Percentiles rank a stretch among this genome's conserved stretches.
Conservation (phyloP, 2,113 vertebrate species). For the Apeltes quadracus region DNA sequence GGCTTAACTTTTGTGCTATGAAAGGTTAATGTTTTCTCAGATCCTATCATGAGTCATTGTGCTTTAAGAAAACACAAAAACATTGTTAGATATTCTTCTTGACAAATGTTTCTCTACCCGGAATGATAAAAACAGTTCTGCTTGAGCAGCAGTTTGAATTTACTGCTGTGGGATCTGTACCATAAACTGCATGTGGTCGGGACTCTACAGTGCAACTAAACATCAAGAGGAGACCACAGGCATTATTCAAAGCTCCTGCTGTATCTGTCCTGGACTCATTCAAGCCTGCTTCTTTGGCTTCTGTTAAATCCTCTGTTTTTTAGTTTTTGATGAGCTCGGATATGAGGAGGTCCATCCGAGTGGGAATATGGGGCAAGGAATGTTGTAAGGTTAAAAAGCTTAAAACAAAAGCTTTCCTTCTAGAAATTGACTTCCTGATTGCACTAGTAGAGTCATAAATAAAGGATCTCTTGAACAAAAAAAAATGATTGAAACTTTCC, state of each 20-base stretch:
- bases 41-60: constrained; percentile 25
- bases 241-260: constrained; percentile 52
- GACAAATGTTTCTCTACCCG: constrained; percentile 38
- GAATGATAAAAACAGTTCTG: constrained; percentile 56
- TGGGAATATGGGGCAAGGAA: constrained; percentile 40
- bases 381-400: constrained; percentile 63
- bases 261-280: constrained; percentile 46
- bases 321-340: constrained; percentile 38
- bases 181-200: constrained; percentile 53
- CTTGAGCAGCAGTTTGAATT: constrained; percentile 56
- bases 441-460: constrained; percentile 58
- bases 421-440: constrained; percentile 65
- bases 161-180: constrained; percentile 60
- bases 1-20: constrained; percentile 14
- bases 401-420: constrained; percentile 48
- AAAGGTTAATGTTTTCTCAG: constrained; percentile 24
- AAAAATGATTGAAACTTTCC: constrained; percentile 23
- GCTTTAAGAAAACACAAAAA: constrained; percentile 35
- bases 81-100: constrained; percentile 18
- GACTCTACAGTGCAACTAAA: constrained; percentile 55
- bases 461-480: constrained; percentile 27
- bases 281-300: constrained; percentile 41
- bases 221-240: constrained; percentile 61
- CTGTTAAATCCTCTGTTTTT: constrained; percentile 39
- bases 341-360: constrained; percentile 49